Conservation (phyloP, 2,797 vertebrate species). For the Triplophysa bombifrons region DNA sequence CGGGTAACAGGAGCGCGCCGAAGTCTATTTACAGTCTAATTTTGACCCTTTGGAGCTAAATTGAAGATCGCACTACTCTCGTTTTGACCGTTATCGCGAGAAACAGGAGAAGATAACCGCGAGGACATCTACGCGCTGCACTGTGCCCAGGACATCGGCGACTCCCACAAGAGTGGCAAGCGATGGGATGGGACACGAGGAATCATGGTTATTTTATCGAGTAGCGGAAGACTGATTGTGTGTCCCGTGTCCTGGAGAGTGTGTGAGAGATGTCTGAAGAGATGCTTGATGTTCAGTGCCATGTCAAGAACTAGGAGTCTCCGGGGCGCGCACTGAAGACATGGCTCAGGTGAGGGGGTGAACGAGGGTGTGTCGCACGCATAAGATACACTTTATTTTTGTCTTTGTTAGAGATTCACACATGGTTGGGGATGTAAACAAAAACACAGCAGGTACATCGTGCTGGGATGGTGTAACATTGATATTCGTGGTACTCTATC, state of each 20-base stretch:
- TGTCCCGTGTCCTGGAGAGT: slow-evolving; percentile 34
- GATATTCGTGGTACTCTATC: slow-evolving; percentile 1
- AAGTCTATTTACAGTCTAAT: slow-evolving; percentile 20
- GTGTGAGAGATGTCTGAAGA: slow-evolving; percentile 24
- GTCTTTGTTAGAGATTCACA: background rate
- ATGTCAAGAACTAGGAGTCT: slow-evolving; percentile 66
- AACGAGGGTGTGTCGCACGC: background rate
- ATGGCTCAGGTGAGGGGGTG: slow-evolving; percentile 75
- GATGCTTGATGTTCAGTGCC: slow-evolving; percentile 52
- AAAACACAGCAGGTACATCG: slow-evolving; percentile 13
- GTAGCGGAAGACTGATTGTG: slow-evolving; percentile 40
- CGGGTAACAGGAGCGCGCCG: slow-evolving; percentile 35
- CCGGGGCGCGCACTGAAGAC: slow-evolving; percentile 66
- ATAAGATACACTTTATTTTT: background rate
- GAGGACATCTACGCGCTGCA: slow-evolving; percentile 10
- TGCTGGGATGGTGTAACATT: slow-evolving; percentile 11
- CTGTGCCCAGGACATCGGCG: slow-evolving; percentile 41
- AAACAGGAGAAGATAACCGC: background rate
- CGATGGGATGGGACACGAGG: slow-evolving; percentile 12
- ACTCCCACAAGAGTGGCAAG: slow-evolving; percentile 28
- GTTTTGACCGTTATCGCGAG: slow-evolving; percentile 22
- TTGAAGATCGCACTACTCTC: slow-evolving; percentile 27
- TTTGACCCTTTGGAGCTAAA: slow-evolving; percentile 24
- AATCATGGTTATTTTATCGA: slow-evolving; percentile 42
- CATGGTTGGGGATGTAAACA: slow-evolving; percentile 24